A percentile compares a stretch with the other conserved stretches of the same genome.
Conservation (phyloP, 2,113 vertebrate genomes). For the Sinosuthora webbiana region DNA sequence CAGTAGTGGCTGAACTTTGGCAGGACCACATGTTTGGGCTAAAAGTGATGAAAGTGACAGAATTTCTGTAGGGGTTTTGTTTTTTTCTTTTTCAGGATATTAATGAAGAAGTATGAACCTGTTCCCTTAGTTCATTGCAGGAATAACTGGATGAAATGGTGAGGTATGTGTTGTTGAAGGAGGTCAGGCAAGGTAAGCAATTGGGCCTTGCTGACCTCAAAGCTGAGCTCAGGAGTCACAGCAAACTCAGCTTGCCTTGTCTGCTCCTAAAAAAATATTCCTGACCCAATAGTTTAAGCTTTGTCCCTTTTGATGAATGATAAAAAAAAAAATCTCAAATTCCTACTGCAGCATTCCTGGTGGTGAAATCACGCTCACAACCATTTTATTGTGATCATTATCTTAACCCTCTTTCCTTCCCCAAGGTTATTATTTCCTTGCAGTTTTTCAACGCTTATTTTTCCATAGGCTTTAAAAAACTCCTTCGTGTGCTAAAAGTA, state of each 20-base stretch:
- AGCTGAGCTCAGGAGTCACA: neutral
- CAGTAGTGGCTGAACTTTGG: neutral
- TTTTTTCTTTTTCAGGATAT: neutral
- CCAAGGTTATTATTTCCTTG: neutral
- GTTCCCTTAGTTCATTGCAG: neutral
- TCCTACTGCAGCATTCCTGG: neutral
- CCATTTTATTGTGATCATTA: neutral
- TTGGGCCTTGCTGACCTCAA: neutral
- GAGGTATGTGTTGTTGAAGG: neutral
- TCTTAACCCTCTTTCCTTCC: neutral
- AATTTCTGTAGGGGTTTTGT: neutral
- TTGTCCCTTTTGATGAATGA: neutral
- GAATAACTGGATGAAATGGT: neutral
- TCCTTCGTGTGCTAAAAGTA: neutral
- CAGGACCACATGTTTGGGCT: neutral
- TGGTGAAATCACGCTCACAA: neutral
- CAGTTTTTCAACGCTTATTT: neutral
- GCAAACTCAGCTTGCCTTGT: neutral
- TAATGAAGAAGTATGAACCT: neutral
- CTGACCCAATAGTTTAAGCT: neutral
- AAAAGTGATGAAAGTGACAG: neutral
- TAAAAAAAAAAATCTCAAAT: neutral
- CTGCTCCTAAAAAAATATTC: neutral
- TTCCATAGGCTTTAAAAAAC: neutral
- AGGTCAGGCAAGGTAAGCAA: neutral